These are phyloP conservation scores for Ormia ochracea DNA, from an alignment of 2,888 invertebrate genomes.

Conservation along the genomic window DNA sequence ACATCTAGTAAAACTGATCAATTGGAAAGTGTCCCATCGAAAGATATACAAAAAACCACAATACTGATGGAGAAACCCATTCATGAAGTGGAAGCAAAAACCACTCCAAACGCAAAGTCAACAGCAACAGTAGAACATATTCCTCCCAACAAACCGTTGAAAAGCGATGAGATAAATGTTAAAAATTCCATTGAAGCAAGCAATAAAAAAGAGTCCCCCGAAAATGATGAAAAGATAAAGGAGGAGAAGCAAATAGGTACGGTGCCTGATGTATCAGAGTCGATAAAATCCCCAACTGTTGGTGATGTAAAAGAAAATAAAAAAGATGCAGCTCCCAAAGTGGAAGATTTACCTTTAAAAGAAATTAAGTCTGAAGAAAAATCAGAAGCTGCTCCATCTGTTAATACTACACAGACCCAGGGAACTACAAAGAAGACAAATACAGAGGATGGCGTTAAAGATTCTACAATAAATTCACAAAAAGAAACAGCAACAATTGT, in stretches of 20 bases:
- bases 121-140: constrained; percentile 7
- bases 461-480: background rate
- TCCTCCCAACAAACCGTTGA: constrained; percentile 5
- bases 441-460: background rate
- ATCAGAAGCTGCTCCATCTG: background rate
- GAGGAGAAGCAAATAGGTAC: constrained; percentile 13
- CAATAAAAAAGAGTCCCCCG: constrained; percentile 22
- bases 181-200: constrained; percentile 7
- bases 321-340: constrained; percentile 17
- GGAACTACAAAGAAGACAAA: background rate
- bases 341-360: constrained; percentile 12
- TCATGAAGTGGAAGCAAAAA: constrained; percentile 18
- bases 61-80: background rate
- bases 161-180: constrained; percentile 4
- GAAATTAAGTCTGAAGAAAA: constrained; percentile 22
- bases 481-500: constrained; percentile 11
- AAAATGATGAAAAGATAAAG: constrained; percentile 19
- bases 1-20: background rate
- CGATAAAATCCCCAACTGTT: background rate
- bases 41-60: constrained; percentile 15
- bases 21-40: background rate
- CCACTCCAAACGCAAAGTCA: background rate
- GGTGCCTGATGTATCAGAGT: background rate
- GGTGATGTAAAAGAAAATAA: background rate
- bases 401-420: background rate